These are phyloP conservation scores for Zalophus californianus DNA, from an alignment of 2,797 vertebrate genomes.

Conservation along the genomic window DNA sequence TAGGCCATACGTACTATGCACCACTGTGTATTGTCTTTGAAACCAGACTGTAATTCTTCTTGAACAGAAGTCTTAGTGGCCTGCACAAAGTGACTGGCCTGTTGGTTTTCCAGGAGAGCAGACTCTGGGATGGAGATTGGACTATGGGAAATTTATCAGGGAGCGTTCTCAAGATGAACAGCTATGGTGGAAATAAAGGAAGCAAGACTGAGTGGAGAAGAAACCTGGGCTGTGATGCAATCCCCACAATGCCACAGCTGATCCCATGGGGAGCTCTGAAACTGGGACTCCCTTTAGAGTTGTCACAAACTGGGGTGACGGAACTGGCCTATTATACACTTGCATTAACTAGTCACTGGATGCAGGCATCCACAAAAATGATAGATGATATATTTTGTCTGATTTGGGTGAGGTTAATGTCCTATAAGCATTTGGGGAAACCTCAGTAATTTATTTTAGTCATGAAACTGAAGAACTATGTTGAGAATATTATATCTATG, in stretches of 20 bases:
- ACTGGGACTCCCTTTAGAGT: not conserved
- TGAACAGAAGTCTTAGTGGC: not conserved
- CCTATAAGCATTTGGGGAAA: not conserved
- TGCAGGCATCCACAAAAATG: not conserved
- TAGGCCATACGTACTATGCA: not conserved
- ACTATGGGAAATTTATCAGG: not conserved
- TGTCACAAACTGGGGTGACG: not conserved
- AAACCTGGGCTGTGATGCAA: not conserved
- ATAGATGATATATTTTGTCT: not conserved
- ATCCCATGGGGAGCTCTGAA: not conserved
- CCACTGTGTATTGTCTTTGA: not conserved
- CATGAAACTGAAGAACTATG: not conserved
- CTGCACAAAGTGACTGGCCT: not conserved
- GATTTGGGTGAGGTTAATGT: not conserved
- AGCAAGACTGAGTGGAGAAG: not conserved
- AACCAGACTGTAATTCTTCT: not conserved
- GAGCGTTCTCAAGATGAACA: not conserved
- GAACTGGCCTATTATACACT: not conserved
- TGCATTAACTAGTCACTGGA: not conserved
- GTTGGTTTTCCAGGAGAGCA: not conserved
- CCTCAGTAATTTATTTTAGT: not conserved
- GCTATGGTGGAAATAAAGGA: not conserved
- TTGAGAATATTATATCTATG: not conserved
- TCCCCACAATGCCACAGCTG: not conserved
- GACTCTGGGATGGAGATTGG: not conserved